A percentile compares a stretch with the other conserved stretches of the same genome.
These are phyloP conservation scores for Zeugodacus cucurbitae DNA, from an alignment of 1,140 invertebrate species.

Conservation along the genomic window DNA sequence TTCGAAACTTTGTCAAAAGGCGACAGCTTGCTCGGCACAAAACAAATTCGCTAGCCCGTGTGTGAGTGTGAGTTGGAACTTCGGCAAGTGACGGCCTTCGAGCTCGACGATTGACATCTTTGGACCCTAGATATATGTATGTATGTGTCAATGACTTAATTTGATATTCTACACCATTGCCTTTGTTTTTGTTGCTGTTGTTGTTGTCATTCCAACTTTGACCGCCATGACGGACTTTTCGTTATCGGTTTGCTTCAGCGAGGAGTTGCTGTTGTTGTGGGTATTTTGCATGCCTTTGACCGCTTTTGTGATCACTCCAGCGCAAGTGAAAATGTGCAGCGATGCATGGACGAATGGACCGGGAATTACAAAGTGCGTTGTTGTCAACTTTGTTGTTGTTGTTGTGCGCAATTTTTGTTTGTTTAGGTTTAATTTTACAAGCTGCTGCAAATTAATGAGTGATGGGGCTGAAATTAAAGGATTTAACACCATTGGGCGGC, in stretches of 20 bases:
- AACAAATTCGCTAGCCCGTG: background rate
- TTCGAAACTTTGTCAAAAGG: background rate
- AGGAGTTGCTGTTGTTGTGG: background rate
- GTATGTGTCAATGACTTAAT: constrained; percentile 24
- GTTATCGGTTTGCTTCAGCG: background rate
- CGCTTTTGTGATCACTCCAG: background rate
- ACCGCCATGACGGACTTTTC: background rate
- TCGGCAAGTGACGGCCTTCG: background rate
- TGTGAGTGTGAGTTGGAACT: background rate
- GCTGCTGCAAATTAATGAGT: background rate
- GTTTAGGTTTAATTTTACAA: background rate
- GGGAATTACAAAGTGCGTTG: background rate
- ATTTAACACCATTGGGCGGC: background rate
- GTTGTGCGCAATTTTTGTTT: background rate
- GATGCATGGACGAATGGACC: background rate
- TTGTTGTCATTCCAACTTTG: background rate
- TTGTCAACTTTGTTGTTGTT: background rate
- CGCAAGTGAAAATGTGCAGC: background rate
- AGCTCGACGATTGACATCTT: background rate
- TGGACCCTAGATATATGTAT: background rate
- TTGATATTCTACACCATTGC: constrained; percentile 32
- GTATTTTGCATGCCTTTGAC: constrained; percentile 39
- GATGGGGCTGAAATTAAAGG: background rate
- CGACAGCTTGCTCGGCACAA: background rate
- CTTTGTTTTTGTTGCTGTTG: background rate